These are phyloP conservation scores for Pavo muticus DNA, from an alignment of 2,113 vertebrate genomes.

Conservation along the genomic window DNA sequence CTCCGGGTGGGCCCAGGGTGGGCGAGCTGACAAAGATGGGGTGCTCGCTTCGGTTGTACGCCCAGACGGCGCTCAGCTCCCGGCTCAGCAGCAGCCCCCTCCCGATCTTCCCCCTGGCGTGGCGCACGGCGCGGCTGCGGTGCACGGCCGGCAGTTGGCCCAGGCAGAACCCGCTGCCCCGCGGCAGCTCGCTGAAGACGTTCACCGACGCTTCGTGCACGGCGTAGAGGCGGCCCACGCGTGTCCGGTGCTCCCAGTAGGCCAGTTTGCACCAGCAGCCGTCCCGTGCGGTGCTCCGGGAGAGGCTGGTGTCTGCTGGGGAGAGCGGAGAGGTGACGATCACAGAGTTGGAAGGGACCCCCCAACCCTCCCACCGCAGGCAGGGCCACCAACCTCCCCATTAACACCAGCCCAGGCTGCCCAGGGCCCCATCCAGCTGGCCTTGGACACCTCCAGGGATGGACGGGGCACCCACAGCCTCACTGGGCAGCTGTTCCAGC, in stretches of 20 bases:
- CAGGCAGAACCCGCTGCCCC: constrained; percentile 72
- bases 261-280: constrained; percentile 76
- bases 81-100: constrained; percentile 69
- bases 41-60: constrained; percentile 70
- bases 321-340: not conserved
- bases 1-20: not conserved
- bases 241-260: constrained; percentile 75
- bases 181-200: constrained; percentile 62
- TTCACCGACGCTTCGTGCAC: constrained; percentile 56
- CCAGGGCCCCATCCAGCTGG: no score
- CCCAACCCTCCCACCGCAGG: no score
- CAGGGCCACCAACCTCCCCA: no score
- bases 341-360: no score
- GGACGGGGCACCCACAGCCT: no score
- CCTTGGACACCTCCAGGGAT: no score
- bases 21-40: constrained; percentile 70
- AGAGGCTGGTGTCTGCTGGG: constrained; percentile 47
- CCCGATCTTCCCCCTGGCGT: constrained; percentile 56
- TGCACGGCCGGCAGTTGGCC: constrained; percentile 4
- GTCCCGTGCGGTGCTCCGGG: not conserved
- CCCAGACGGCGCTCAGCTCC: constrained; percentile 45
- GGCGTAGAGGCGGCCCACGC: constrained; percentile 55
- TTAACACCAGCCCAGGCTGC: no score
- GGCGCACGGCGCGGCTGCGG: constrained; percentile 26
- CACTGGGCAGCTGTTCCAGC: no score